Percentiles rank a stretch among this genome's conserved stretches.
phyloP scores from a whole-genome alignment of 2,113 vertebrate genomes.

The Castor canadensis region DNA sequence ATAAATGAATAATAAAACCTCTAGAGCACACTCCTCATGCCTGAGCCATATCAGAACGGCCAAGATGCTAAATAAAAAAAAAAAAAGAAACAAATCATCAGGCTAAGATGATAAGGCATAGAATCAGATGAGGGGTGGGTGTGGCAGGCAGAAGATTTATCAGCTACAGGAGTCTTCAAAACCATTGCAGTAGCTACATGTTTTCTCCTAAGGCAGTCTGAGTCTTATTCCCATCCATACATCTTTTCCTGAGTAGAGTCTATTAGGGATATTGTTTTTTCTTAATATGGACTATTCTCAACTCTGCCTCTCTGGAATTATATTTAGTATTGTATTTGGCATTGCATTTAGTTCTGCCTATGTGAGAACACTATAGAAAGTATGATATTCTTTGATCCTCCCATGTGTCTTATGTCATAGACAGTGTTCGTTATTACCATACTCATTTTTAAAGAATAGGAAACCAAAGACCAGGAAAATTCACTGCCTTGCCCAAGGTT shows the following conservation, averaged over 20 bases:
- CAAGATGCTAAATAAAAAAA: too few species aligned
- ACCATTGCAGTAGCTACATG: neutral
- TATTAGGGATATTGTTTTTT: neutral
- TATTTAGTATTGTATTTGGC: too few species aligned
- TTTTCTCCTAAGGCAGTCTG: neutral
- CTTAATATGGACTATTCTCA: neutral
- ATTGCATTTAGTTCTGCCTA: neutral
- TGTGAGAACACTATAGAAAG: neutral
- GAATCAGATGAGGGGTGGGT: neutral
- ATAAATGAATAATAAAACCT: too few species aligned
- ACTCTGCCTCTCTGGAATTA: too few species aligned
- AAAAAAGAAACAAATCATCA: neutral
- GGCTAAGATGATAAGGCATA: neutral
- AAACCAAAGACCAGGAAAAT: neutral
- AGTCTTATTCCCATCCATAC: neutral
- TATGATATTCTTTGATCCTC: neutral
- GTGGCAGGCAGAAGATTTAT: neutral
- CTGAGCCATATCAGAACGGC: too few species aligned
- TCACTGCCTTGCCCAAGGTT: neutral
- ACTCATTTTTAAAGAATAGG: neutral
- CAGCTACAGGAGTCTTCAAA: neutral
- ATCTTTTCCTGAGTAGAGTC: neutral
- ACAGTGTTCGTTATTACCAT: neutral
- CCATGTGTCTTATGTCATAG: neutral
- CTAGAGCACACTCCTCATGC: too few species aligned